Conservation (phyloP, 2,113 vertebrate species). For the Podarcis cretensis region DNA sequence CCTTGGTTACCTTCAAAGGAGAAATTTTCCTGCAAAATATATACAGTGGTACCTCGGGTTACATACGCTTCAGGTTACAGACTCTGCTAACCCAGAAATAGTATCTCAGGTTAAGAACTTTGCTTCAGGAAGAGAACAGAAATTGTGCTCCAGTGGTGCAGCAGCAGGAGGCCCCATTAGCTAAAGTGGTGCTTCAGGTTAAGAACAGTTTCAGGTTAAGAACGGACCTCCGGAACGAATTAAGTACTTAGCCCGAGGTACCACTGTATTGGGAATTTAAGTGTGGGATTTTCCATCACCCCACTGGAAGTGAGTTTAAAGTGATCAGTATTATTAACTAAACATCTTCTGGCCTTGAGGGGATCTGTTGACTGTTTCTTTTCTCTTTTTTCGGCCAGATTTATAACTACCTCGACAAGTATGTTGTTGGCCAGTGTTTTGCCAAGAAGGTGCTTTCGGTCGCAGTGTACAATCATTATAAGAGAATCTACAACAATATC, state of each 20-base stretch:
- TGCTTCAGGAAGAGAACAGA: too few relatives aligned
- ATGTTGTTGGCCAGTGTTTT: conserved; percentile 95
- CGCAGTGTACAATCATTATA: conserved; percentile 99
- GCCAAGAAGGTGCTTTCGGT: conserved; percentile 98
- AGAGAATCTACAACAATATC: conserved; percentile 98
- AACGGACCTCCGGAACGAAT: too few relatives aligned
- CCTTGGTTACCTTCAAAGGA: background rate
- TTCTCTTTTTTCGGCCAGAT: conserved; percentile 80
- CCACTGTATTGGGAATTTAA: background rate
- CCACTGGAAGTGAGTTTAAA: background rate
- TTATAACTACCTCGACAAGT: conserved; percentile 98
- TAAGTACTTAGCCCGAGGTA: too few relatives aligned
- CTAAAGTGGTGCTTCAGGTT: too few relatives aligned
- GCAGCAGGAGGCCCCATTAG: too few relatives aligned
- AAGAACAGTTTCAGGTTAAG: too few relatives aligned
- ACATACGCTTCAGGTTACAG: too few relatives aligned
- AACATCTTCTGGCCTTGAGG: background rate
- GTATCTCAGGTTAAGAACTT: too few relatives aligned
- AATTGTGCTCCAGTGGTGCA: too few relatives aligned
- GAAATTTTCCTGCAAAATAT: too few relatives aligned
- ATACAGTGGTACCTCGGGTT: too few relatives aligned
- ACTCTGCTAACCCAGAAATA: too few relatives aligned
- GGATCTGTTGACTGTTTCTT: background rate
- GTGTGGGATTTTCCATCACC: background rate
- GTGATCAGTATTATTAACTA: background rate